Percentiles rank a stretch among this genome's conserved stretches.
Conservation (phyloP, 2,888 invertebrate species). For the Nomada lathburiana region DNA sequence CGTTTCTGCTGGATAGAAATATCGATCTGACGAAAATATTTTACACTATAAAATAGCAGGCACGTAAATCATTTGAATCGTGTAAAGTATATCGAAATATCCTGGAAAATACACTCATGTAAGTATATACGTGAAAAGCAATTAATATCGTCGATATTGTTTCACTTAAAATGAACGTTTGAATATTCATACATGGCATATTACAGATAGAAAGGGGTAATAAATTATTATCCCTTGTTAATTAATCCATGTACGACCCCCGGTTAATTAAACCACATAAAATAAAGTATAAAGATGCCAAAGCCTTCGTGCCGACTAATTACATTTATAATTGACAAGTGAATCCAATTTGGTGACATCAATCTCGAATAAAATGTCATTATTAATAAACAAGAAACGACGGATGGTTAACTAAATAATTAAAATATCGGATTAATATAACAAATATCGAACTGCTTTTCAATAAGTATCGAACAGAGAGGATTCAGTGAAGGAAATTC, state of each 20-base stretch:
- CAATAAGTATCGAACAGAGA: too few relatives aligned
- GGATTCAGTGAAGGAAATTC: too few relatives aligned
- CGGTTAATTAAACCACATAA: conserved; percentile 28
- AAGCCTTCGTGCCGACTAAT: conserved; percentile 8
- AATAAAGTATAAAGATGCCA: conserved; percentile 19
- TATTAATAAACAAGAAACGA: too few relatives aligned
- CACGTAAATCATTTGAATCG: too few relatives aligned
- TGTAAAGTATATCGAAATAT: too few relatives aligned
- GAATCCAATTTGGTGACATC: not conserved
- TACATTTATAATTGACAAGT: conserved; percentile 6
- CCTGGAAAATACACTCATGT: not conserved
- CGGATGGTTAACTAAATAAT: too few relatives aligned
- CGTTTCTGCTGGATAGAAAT: too few relatives aligned
- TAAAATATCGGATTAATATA: too few relatives aligned
- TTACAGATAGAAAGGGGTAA: not conserved
- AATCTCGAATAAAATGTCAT: too few relatives aligned
- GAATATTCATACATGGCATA: conserved; percentile 15
- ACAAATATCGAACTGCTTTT: too few relatives aligned
- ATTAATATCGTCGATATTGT: conserved; percentile 10
- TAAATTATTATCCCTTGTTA: conserved; percentile 40
- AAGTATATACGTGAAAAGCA: not conserved
- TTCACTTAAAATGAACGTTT: not conserved
- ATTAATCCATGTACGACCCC: conserved; percentile 22
- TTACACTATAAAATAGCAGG: too few relatives aligned
- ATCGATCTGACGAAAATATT: too few relatives aligned